Evolutionary conservation across 2,797 vertebrate species (phyloP).

Genomic region (Peromyscus attwateri): DNA sequence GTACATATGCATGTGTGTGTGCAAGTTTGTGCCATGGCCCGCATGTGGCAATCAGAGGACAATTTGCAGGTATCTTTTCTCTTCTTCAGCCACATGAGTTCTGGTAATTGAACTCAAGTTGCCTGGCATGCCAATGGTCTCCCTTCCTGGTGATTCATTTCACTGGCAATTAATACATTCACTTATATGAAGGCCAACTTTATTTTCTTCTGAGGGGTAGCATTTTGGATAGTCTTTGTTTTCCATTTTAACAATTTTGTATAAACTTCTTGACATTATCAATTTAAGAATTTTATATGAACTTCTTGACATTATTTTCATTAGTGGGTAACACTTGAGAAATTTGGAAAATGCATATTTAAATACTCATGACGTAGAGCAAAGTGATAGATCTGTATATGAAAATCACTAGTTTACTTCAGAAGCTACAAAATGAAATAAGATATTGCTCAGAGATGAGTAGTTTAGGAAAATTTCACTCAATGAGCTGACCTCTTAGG

Average conservation of each 20-base stretch:
- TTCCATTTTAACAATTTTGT: background rate
- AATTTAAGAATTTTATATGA: background rate
- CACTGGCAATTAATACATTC: background rate
- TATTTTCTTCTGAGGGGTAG: background rate
- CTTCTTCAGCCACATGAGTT: background rate
- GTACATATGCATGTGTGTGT: background rate
- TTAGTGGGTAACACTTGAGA: background rate
- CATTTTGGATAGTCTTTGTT: background rate
- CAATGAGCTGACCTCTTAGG: background rate
- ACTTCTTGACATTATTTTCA: background rate
- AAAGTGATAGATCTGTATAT: background rate
- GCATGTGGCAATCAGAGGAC: background rate
- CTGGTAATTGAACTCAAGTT: background rate
- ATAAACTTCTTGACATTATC: background rate
- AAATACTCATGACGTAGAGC: background rate
- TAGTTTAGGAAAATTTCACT: background rate
- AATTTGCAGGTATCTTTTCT: background rate
- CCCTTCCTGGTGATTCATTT: background rate
- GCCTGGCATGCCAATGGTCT: background rate
- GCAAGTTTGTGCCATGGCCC: too few relatives aligned
- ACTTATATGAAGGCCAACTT: background rate
- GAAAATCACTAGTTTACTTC: background rate
- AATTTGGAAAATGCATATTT: constrained; percentile 1
- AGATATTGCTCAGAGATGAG: background rate
- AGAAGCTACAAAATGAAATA: background rate